Conservation (phyloP, 2,797 vertebrate species). For the Hydrolagus colliei region DNA sequence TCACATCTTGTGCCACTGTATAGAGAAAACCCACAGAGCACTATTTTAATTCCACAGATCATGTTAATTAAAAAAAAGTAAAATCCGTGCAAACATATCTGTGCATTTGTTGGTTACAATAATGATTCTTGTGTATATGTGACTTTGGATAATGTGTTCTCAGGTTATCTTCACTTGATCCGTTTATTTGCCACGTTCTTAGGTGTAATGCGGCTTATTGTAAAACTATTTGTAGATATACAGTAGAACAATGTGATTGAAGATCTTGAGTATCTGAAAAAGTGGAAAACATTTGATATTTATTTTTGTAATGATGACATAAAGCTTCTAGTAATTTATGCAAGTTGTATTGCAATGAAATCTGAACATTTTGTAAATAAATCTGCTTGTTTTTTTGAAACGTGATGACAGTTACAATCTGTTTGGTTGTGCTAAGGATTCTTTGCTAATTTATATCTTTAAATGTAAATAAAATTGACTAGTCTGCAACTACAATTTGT, state of each 20-base stretch:
- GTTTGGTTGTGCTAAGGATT: slow-evolving; percentile 81
- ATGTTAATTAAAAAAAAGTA: slow-evolving; percentile 51
- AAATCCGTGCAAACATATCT: slow-evolving; percentile 50
- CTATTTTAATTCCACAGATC: slow-evolving; percentile 58
- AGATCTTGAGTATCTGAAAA: slow-evolving; percentile 79
- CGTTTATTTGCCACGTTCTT: slow-evolving; percentile 86
- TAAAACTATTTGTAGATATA: slow-evolving; percentile 79
- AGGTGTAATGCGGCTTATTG: slow-evolving; percentile 78
- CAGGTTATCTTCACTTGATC: slow-evolving; percentile 85
- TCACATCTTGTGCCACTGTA: slow-evolving; percentile 75
- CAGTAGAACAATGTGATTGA: slow-evolving; percentile 70
- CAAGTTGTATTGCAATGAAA: slow-evolving; percentile 99
- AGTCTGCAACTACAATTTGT: slow-evolving; percentile 38
- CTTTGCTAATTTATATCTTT: slow-evolving; percentile 99
- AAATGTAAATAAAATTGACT: slow-evolving; percentile 95
- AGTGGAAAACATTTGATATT: slow-evolving; percentile 99
- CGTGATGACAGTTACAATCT: slow-evolving; percentile 78
- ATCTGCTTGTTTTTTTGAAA: slow-evolving; percentile 91
- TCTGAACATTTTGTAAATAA: slow-evolving; percentile 92
- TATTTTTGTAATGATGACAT: slow-evolving; percentile 97
- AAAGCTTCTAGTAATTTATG: slow-evolving; percentile 97
- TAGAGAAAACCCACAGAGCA: slow-evolving; percentile 67
- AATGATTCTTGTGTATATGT: slow-evolving; percentile 75
- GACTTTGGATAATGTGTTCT: slow-evolving; percentile 80
- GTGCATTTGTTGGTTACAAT: slow-evolving; percentile 58